These are phyloP conservation scores for Mechanitis mazaeus DNA, from an alignment of 2,888 invertebrate genomes.

Conservation along the genomic window DNA sequence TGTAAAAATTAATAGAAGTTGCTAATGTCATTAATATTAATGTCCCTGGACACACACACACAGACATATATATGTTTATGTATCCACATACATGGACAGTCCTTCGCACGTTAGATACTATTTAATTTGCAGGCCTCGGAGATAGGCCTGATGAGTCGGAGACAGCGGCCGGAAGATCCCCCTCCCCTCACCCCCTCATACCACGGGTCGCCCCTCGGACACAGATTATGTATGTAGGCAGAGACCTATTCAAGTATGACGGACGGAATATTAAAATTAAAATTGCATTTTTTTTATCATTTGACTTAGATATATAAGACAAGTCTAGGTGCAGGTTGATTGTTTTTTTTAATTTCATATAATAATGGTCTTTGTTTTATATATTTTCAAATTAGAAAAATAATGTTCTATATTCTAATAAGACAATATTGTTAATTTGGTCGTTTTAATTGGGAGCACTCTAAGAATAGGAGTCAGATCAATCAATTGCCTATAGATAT, in stretches of 20 bases:
- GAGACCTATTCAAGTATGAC: constrained; percentile 60
- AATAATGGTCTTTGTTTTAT: background rate
- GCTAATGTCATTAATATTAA: too few species aligned
- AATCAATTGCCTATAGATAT: background rate
- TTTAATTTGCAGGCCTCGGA: constrained; percentile 71
- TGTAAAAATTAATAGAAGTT: too few species aligned
- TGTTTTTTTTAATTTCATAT: background rate
- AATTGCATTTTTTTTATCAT: constrained; percentile 26
- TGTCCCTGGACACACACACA: background rate
- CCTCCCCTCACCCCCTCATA: constrained; percentile 36
- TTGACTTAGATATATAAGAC: constrained; percentile 9
- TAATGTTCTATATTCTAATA: constrained; percentile 1
- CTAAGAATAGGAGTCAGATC: background rate
- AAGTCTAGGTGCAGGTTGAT: too few species aligned
- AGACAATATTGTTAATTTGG: constrained; percentile 3
- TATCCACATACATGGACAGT: constrained; percentile 30
- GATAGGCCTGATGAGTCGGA: constrained; percentile 72
- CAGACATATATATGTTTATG: constrained; percentile 9
- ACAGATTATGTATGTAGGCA: constrained; percentile 45
- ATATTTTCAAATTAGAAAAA: background rate
- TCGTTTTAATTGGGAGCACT: background rate
- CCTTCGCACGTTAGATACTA: constrained; percentile 48
- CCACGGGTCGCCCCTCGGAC: constrained; percentile 34
- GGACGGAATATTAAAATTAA: constrained; percentile 30
- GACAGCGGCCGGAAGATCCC: constrained; percentile 67